These are phyloP conservation scores for Clarias batrachus DNA, from an alignment of 2,113 vertebrate genomes.

Conservation along the genomic window DNA sequence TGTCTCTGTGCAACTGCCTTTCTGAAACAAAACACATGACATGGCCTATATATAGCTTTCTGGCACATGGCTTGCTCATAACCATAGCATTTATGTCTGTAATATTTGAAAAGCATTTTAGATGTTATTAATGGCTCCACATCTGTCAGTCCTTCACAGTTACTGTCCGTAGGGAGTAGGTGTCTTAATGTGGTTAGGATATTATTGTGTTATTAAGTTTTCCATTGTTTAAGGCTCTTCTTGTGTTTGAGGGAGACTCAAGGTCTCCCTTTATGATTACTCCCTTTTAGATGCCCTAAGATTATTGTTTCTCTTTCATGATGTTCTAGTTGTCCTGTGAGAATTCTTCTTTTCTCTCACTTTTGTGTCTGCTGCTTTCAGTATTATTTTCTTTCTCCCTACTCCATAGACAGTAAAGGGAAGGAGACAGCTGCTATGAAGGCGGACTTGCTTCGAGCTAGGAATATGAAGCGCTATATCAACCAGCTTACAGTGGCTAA, in stretches of 20 bases:
- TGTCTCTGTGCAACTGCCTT: neutral
- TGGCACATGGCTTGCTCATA: neutral
- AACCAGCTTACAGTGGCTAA: conserved; percentile 98
- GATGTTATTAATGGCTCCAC: neutral
- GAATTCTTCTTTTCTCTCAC: neutral
- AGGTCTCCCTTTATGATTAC: neutral
- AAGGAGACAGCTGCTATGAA: conserved; percentile 97
- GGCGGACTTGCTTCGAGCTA: conserved; percentile 89
- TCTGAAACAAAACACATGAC: neutral
- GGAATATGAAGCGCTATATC: conserved; percentile 98
- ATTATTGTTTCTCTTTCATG: neutral
- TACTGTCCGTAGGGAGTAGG: neutral
- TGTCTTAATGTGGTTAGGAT: neutral
- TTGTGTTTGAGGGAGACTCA: neutral
- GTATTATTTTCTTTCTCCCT: neutral
- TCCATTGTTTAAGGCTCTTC: neutral
- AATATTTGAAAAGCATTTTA: neutral
- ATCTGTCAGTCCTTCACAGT: neutral
- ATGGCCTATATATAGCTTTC: neutral
- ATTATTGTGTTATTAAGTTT: neutral
- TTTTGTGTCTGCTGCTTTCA: neutral
- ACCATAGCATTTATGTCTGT: neutral
- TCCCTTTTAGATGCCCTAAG: neutral
- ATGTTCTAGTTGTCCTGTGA: neutral
- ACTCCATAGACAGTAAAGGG: conserved; percentile 79